Conservation (phyloP, 1,140 invertebrate genomes). For the Bombus affinis region DNA sequence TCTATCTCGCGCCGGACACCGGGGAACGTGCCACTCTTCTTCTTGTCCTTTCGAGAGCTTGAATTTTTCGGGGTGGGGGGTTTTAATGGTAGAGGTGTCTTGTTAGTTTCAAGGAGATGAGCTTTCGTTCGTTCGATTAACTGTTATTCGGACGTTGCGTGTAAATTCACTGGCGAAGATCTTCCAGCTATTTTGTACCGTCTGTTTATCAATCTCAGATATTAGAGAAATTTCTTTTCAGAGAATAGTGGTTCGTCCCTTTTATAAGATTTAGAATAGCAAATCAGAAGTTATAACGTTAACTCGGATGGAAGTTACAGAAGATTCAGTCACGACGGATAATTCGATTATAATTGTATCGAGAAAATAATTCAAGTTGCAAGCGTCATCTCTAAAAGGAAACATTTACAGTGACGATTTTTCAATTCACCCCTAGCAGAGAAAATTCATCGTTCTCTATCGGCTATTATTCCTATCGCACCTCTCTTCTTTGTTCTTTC, state of each 20-base stretch:
- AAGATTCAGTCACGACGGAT: neutral
- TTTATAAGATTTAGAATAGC: no score
- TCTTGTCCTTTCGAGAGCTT: constrained; percentile 40
- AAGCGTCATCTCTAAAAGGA: neutral
- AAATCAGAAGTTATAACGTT: no score
- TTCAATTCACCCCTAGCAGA: neutral
- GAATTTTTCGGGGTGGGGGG: neutral
- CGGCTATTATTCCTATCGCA: constrained; percentile 22
- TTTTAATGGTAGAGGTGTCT: neutral
- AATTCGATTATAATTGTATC: neutral
- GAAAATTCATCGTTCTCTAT: constrained; percentile 17
- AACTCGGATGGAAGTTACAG: no score
- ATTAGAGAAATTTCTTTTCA: neutral
- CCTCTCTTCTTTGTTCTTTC: constrained; percentile 33
- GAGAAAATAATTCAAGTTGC: neutral
- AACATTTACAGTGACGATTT: neutral
- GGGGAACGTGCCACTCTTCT: constrained; percentile 36
- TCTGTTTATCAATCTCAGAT: no score
- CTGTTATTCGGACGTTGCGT: no score
- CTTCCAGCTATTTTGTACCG: no score
- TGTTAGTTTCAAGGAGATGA: neutral
- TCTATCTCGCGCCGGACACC: constrained; percentile 36
- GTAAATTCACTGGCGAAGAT: no score
- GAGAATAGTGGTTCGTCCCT: neutral
- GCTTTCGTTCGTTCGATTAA: neutral